Conservation (phyloP, 2,888 invertebrate genomes). For the Thelaira solivaga region DNA sequence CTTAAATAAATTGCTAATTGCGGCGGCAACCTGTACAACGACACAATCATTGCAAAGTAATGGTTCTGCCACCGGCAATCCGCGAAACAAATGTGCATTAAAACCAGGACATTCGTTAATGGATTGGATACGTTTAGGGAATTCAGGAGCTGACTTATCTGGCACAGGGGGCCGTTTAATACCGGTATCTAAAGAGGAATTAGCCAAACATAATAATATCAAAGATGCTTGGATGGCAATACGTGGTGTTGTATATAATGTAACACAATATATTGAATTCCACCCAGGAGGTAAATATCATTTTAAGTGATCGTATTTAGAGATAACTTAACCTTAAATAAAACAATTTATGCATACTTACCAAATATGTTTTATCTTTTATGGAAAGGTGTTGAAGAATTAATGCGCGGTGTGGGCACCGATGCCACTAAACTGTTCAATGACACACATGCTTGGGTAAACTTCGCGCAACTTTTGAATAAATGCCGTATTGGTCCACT, state of each 20-base stretch:
- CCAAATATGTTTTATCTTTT: not conserved
- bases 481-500: constrained; percentile 93
- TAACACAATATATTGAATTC: constrained; percentile 94
- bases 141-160: constrained; percentile 90
- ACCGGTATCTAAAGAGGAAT: constrained; percentile 84
- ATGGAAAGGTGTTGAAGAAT: constrained; percentile 83
- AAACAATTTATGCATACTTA: not conserved
- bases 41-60: constrained; percentile 61
- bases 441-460: constrained; percentile 97
- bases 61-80: constrained; percentile 81
- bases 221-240: constrained; percentile 94
- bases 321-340: not conserved
- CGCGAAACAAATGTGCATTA: constrained; percentile 93
- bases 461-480: constrained; percentile 93
- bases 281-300: constrained; percentile 98
- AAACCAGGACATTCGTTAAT: constrained; percentile 96
- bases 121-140: constrained; percentile 96
- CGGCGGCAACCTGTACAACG: constrained; percentile 42
- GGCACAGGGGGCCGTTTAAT: constrained; percentile 85
- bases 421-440: constrained; percentile 97
- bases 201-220: constrained; percentile 86
- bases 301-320: too few species aligned
- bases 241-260: constrained; percentile 94
- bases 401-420: constrained; percentile 93
- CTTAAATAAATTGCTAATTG: constrained; percentile 29